Percentiles rank a stretch among this genome's conserved stretches.
These are phyloP conservation scores for Stegophylla sp. DNA, from an alignment of 2,888 invertebrate species.

Conservation along the genomic window DNA sequence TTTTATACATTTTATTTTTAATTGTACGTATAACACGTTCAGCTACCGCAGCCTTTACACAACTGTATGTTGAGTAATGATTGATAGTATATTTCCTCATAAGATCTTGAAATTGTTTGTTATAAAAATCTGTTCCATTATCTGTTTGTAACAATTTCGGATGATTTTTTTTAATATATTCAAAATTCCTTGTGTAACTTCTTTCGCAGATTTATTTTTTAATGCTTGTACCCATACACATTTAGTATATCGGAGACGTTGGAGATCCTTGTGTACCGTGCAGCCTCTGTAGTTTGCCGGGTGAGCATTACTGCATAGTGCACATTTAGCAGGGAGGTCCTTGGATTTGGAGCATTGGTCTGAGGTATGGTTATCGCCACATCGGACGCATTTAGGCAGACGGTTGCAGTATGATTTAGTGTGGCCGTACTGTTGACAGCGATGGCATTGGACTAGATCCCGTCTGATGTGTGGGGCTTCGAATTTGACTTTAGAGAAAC, in stretches of 20 bases:
- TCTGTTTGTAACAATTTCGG: constrained; percentile 61
- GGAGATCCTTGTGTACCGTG: not conserved
- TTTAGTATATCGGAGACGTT: constrained; percentile 60
- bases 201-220: constrained; percentile 60
- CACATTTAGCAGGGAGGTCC: not conserved
- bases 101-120: constrained; percentile 56
- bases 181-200: constrained; percentile 60
- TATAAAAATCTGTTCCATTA: constrained; percentile 62
- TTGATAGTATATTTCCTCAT: constrained; percentile 60
- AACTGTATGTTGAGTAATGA: constrained; percentile 62
- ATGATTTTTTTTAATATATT: constrained; percentile 60
- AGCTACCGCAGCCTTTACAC: constrained; percentile 63
- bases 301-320: not conserved
- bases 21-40: constrained; percentile 64
- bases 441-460: constrained; percentile 15
- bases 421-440: constrained; percentile 25
- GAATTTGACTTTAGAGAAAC: not conserved
- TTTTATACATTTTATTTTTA: constrained; percentile 62
- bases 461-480: constrained; percentile 31
- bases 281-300: too few relatives aligned
- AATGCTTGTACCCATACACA: constrained; percentile 62
- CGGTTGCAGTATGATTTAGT: constrained; percentile 4
- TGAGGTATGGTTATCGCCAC: not conserved
- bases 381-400: constrained; percentile 10
- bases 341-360: constrained; percentile 8